These are phyloP conservation scores for Pseudorasbora parva DNA, from an alignment of 2,113 vertebrate species.

Conservation along the genomic window DNA sequence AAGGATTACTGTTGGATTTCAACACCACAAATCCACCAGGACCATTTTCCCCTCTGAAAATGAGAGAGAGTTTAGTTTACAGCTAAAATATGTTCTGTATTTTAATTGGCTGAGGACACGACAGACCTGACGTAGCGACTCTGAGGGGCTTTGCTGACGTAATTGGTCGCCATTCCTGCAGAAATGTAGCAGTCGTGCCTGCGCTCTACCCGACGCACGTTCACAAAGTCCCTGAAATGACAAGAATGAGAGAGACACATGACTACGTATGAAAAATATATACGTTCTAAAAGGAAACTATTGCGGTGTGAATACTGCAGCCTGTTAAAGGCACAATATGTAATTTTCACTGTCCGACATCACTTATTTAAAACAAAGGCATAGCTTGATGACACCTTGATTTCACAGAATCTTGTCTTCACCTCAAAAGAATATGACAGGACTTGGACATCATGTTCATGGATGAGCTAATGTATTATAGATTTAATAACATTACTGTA, in stretches of 20 bases:
- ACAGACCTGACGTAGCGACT: slow-evolving; percentile 89
- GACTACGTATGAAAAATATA: background rate
- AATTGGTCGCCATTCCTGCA: slow-evolving; percentile 87
- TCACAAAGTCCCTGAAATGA: slow-evolving; percentile 90
- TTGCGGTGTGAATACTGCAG: no score
- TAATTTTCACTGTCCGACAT: no score
- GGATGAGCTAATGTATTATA: no score
- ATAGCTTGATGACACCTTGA: no score
- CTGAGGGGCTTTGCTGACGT: slow-evolving; percentile 82
- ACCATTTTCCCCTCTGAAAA: slow-evolving; percentile 90
- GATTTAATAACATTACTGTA: no score
- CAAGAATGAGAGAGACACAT: background rate
- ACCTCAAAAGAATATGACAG: no score
- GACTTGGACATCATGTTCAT: no score
- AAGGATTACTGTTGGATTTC: slow-evolving; percentile 86
- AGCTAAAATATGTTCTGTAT: background rate
- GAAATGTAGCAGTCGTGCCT: slow-evolving; percentile 90
- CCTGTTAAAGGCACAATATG: no score
- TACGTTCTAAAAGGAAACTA: no score
- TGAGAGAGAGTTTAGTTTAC: background rate
- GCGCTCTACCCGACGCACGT: slow-evolving; percentile 91
- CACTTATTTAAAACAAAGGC: no score
- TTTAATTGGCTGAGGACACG: background rate
- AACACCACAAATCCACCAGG: slow-evolving; percentile 94
- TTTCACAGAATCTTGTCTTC: no score